Base-by-base conservation (phyloP, 2,888 invertebrate species). In the Eupithecia insigniata region DNA sequence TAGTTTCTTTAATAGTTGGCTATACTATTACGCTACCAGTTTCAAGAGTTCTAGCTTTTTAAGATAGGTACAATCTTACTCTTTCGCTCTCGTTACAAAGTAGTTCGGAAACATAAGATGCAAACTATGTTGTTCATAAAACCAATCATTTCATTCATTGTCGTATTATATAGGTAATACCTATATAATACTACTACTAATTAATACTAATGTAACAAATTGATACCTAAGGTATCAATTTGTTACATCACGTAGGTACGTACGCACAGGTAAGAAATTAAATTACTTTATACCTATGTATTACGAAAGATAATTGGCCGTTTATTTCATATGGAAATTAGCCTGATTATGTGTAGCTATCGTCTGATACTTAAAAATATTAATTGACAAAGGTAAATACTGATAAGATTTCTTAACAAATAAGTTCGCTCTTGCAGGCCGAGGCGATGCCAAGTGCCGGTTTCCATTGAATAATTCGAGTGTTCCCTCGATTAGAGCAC, bases 191-290 rank as follows among this genome's bases (percentile, higher is more conserved):
- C 3, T n/a, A n/a, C n/a, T n/a, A n/a, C n/a, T n/a, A n/a, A n/a
- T n/a, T n/a, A n/a, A n/a, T n/a, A n/a, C n/a, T n/a, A n/a, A n/a
- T n/a, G n/a, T n/a, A n/a, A n/a, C n/a, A n/a, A n/a, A n/a, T n/a
- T n/a, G n/a, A n/a, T n/a, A n/a, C n/a, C n/a, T n/a, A n/a, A n/a
- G n/a, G 18, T 39, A 39, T n/a, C 69, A 67, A 65, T 65, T 75
- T 72, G 69, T 71, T 71, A 64, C 71, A 74, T 74, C 74, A 74
- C 69, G 67, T 14, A 68, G 36, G 26, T 36, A 36, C 67, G 65
- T 22, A 69, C 51, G 28, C 43, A 7, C 46, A 43, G 68, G 73
- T 74, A 61, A 43, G 69, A 60, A 22, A 58, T 16, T 39, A 67
- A 66, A 55, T 43, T 67, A 64, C 26, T 67, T 32, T 43, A 66